Percentiles rank a stretch among this genome's conserved stretches.
These are phyloP conservation scores for Netelia melanura DNA, from an alignment of 2,888 invertebrate species.

Conservation along the genomic window DNA sequence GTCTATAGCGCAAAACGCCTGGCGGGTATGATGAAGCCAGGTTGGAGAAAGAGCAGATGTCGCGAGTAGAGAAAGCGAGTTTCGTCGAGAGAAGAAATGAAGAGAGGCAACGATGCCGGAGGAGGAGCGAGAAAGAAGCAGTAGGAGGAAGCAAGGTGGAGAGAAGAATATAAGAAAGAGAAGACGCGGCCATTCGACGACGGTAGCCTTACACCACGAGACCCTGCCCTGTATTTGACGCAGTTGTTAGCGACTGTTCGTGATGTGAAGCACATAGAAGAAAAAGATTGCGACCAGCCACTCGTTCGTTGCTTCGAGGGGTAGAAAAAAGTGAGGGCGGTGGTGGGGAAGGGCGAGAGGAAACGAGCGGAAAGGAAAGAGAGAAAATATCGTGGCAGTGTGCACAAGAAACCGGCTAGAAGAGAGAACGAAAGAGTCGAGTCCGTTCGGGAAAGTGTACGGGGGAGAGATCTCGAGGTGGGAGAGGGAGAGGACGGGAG, in stretches of 20 bases:
- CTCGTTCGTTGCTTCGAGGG: slow-evolving; percentile 72
- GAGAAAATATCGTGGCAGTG: slow-evolving; percentile 68
- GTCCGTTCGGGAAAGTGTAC: slow-evolving; percentile 61
- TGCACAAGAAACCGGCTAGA: slow-evolving; percentile 65
- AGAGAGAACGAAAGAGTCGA: slow-evolving; percentile 69
- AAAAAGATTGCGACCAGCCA: slow-evolving; percentile 77
- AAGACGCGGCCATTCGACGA: slow-evolving; percentile 44
- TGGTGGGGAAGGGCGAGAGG: slow-evolving; percentile 58
- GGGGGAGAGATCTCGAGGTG: slow-evolving; percentile 66
- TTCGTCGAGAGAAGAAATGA: slow-evolving; percentile 43
- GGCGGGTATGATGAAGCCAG: slow-evolving; percentile 25
- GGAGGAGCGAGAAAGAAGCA: slow-evolving; percentile 18
- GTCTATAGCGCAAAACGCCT: slow-evolving; percentile 14
- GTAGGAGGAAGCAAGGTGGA: slow-evolving; percentile 1
- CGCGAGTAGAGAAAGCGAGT: slow-evolving; percentile 41
- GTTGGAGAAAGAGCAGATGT: slow-evolving; percentile 54
- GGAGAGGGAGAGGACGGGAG: slow-evolving; percentile 61
- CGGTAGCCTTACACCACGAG: slow-evolving; percentile 54
- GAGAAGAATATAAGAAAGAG: slow-evolving; percentile 36
- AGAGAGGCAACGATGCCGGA: slow-evolving; percentile 40
- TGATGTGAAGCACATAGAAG: slow-evolving; percentile 75
- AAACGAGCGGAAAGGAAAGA: slow-evolving; percentile 47
- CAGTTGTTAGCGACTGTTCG: slow-evolving; percentile 79
- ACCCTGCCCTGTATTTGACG: slow-evolving; percentile 77
- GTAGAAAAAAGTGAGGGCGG: slow-evolving; percentile 63